Percentiles rank a stretch among this genome's conserved stretches.
phyloP scores from a whole-genome alignment of 2,797 vertebrate species.

The Pogonophryne albipinna region DNA sequence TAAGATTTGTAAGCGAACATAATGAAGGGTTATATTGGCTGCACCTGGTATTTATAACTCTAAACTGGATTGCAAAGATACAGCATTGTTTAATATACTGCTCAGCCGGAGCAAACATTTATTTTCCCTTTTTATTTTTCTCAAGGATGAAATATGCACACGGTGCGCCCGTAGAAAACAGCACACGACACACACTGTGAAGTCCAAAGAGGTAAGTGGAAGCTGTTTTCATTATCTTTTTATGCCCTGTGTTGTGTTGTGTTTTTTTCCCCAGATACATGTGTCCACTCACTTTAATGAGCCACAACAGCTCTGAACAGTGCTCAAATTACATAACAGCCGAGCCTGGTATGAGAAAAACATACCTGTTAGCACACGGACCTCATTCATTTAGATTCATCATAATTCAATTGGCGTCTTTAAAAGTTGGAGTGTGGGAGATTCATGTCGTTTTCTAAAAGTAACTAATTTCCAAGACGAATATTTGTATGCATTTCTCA shows the following conservation, averaged over 20 bases:
- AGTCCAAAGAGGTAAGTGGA: conserved; percentile 84
- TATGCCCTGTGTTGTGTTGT: conserved; percentile 65
- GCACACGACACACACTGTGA: conserved; percentile 73
- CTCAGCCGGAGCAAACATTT: conserved; percentile 23
- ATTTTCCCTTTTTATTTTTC: conserved; percentile 25
- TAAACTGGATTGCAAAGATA: not conserved
- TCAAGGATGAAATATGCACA: conserved; percentile 85
- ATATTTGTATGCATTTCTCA: conserved; percentile 5
- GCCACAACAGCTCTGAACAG: conserved; percentile 43
- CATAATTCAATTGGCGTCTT: not conserved
- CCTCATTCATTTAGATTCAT: not conserved
- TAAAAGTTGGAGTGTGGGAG: not conserved
- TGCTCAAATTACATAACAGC: conserved; percentile 42
- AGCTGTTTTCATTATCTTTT: conserved; percentile 62
- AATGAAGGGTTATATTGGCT: conserved; percentile 27
- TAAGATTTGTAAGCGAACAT: conserved; percentile 66
- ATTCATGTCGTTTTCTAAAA: not conserved
- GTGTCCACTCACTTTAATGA: conserved; percentile 49
- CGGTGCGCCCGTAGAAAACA: conserved; percentile 75
- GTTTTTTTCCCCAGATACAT: conserved; percentile 35
- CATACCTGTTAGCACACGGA: not conserved
- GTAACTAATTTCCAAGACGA: not conserved
- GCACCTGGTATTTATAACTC: conserved; percentile 6
- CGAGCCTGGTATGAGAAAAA: conserved; percentile 10
- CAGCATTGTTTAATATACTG: not conserved